These are phyloP conservation scores for Linurgus olivaceus DNA, from an alignment of 2,797 vertebrate species.

Conservation along the genomic window DNA sequence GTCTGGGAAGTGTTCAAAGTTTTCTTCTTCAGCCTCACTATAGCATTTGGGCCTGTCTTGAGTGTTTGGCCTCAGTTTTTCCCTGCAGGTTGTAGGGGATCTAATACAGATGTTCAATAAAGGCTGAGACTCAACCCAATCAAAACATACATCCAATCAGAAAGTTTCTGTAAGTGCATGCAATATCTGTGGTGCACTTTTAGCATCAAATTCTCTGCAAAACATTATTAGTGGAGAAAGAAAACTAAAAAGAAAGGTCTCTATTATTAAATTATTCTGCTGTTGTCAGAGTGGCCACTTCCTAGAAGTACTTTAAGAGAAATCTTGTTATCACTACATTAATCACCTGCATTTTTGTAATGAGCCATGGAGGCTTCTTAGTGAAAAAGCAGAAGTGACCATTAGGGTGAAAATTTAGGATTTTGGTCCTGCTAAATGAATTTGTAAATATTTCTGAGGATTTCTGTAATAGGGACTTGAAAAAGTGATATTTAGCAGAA, in stretches of 20 bases:
- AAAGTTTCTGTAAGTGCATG: neutral
- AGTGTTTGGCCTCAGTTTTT: neutral
- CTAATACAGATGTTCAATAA: neutral
- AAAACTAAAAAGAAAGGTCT: neutral
- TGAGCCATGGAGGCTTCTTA: neutral
- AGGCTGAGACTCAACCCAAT: rapidly evolving
- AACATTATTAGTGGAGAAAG: neutral
- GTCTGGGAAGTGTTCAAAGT: neutral
- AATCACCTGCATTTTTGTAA: slow-evolving; percentile 24
- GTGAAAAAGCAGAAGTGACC: slow-evolving; percentile 5
- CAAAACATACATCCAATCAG: neutral
- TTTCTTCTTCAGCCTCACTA: neutral
- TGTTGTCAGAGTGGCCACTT: slow-evolving; percentile 5
- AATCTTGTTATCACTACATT: slow-evolving; percentile 3
- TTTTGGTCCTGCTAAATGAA: neutral
- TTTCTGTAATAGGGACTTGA: neutral
- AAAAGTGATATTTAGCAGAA: neutral
- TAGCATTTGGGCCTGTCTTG: neutral
- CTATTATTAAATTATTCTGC: slow-evolving; percentile 7
- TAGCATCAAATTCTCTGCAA: neutral
- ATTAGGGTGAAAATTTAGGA: neutral
- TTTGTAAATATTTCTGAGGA: slow-evolving; percentile 26
- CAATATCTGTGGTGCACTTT: neutral
- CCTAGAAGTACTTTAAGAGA: neutral
- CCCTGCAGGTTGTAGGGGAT: neutral